Percentiles rank a stretch among this genome's conserved stretches.
These are phyloP conservation scores for Ambastaia sidthimunki DNA, from an alignment of 2,797 vertebrate species.

Conservation along the genomic window DNA sequence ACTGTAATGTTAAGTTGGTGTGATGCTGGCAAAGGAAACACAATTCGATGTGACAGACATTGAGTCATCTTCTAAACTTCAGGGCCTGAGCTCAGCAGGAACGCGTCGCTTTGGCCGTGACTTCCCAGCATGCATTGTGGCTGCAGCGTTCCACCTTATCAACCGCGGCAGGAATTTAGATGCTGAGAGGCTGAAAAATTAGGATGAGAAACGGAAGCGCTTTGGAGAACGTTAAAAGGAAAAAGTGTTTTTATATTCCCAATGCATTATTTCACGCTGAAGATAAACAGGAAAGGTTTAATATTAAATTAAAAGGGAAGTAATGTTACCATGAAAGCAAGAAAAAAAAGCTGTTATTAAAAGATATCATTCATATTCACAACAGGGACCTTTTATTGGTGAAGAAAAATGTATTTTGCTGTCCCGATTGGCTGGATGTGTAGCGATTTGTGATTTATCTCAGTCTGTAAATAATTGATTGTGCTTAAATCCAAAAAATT, in stretches of 20 bases:
- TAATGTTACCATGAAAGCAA: conserved; percentile 1
- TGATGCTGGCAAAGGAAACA: conserved; percentile 30
- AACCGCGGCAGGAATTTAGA: conserved; percentile 36
- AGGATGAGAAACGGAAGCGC: conserved; percentile 22
- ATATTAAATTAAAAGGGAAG: conserved; percentile 35
- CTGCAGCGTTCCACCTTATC: conserved; percentile 44
- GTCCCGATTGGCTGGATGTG: conserved; percentile 56
- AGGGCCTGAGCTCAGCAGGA: conserved; percentile 50
- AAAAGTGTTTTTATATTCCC: conserved; percentile 18
- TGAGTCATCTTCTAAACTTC: conserved; percentile 52
- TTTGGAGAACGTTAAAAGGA: conserved; percentile 12
- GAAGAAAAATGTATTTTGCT: conserved; percentile 34
- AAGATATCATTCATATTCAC: conserved; percentile 65
- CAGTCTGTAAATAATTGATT: conserved; percentile 74
- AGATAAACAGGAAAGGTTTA: conserved; percentile 31
- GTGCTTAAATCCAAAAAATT: conserved; percentile 70
- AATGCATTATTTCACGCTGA: conserved; percentile 22
- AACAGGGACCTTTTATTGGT: conserved; percentile 57
- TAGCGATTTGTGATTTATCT: conserved; percentile 67
- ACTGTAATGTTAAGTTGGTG: conserved; percentile 19
- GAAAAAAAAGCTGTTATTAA: conserved; percentile 62
- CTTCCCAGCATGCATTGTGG: conserved; percentile 51
- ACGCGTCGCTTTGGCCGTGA: conserved; percentile 39
- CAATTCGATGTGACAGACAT: conserved; percentile 59
- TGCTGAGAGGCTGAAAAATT: conserved; percentile 28